Evolutionary conservation across 2,113 vertebrate species (phyloP), one percentile per base, ranked within the genome.

Genomic region (Spilogale gracilis): DNA sequence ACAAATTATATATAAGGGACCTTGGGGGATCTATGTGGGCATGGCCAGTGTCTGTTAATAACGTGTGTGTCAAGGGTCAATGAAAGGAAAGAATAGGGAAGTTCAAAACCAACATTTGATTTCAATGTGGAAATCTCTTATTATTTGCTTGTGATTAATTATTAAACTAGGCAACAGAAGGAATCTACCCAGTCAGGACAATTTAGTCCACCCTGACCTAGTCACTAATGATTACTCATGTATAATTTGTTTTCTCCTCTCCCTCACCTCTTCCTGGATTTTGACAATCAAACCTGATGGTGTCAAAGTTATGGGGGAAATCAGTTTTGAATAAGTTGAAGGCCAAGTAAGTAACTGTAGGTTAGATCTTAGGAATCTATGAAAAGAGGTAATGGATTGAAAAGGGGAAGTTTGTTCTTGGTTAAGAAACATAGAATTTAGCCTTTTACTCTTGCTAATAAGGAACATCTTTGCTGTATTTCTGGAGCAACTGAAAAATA

Each of bases 111-210:
- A 76, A 16, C 16, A 11, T 56, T 60, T 85, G 20, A 93, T 65
- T 87, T 93, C 63, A 79, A 32, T 60, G 32, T n/a, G 67, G 17
- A 93, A 91, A 76, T 87, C 9, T 89, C 45, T 78, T 89, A 23
- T 60, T 88, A 32, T 58, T 93, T 71, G 56, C 17, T 65, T 91
- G 56, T 67, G 73, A 85, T 92, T 85, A 48, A 84, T 81, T 85
- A 80, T 80, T 93, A 91, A 69, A 65, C 38, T 10, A 61, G 27
- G 27, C 56, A 92, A 85, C 9, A 65, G 32, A 78, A 71, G 61
- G 52, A 91, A 63, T 50, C 32, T 38, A 76, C 21, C 16, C n/a
- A 92, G 23, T 48, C 48, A 69, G 30, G 45, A 69, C 30, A 43
- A 82, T 82, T 78, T 63, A 63, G 45, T 82, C 45, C 18, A 82